phyloP scores from a whole-genome alignment of 2,797 vertebrate genomes.

The Capromys pilorides region DNA sequence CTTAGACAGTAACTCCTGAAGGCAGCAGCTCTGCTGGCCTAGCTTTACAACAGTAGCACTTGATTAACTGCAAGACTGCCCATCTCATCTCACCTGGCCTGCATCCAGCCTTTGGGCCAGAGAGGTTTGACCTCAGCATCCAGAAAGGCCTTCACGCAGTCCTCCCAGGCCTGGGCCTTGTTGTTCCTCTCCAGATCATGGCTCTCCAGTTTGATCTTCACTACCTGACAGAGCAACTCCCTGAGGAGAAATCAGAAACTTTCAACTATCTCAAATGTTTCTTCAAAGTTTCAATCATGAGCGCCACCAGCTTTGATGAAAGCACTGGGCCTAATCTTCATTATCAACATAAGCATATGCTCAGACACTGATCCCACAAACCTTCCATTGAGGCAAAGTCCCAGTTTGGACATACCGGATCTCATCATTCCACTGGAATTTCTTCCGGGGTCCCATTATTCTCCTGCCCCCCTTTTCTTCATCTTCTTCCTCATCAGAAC shows the following conservation, averaged over 20 bases:
- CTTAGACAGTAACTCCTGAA: neutral
- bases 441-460: conserved; percentile 90
- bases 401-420: conserved; percentile 89
- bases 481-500: conserved; percentile 90
- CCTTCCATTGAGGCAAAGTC: conserved; percentile 65
- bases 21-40: neutral
- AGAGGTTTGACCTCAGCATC: conserved; percentile 96
- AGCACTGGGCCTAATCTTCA: conserved; percentile 63
- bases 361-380: conserved; percentile 69
- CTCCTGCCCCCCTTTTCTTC: conserved; percentile 90
- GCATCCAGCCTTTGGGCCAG: conserved; percentile 99
- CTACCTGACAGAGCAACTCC: conserved; percentile 89
- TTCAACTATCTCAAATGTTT: conserved; percentile 6
- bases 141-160: conserved; percentile 97
- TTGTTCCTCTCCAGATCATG: conserved; percentile 87
- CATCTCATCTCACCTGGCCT: conserved; percentile 91
- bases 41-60: neutral
- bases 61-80: neutral
- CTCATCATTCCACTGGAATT: conserved; percentile 95
- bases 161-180: conserved; percentile 91
- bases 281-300: conserved; percentile 49
- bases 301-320: conserved; percentile 57
- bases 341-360: conserved; percentile 56
- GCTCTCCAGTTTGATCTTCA: conserved; percentile 90
- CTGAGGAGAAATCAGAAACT: conserved; percentile 85